These are phyloP conservation scores for Anableps anableps DNA, from an alignment of 2,797 vertebrate genomes.

Conservation along the genomic window DNA sequence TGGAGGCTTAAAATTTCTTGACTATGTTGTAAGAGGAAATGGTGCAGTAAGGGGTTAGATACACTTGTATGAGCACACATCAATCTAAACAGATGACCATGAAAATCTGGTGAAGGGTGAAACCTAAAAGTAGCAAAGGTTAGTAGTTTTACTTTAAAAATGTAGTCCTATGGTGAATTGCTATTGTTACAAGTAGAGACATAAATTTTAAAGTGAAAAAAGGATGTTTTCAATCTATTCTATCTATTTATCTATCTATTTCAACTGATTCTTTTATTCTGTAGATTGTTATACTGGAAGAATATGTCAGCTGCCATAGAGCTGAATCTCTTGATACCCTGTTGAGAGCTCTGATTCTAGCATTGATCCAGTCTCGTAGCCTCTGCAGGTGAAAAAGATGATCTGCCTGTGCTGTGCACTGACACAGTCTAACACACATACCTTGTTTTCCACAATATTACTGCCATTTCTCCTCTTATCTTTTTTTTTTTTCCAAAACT, in stretches of 20 bases:
- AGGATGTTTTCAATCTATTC: constrained; percentile 42
- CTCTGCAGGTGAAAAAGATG: constrained; percentile 59
- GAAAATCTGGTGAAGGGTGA: constrained; percentile 42
- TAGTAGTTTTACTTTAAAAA: constrained; percentile 53
- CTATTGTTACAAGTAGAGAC: neutral
- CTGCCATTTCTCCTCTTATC: constrained; percentile 41
- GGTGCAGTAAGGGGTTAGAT: constrained; percentile 45
- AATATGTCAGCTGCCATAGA: constrained; percentile 62
- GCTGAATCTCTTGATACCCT: constrained; percentile 55
- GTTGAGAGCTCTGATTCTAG: constrained; percentile 61
- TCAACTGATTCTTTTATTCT: constrained; percentile 56
- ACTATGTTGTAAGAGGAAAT: constrained; percentile 38
- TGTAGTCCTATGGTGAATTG: constrained; percentile 31
- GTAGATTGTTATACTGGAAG: constrained; percentile 58
- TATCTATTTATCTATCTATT: constrained; percentile 51
- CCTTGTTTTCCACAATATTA: constrained; percentile 73
- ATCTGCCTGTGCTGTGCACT: constrained; percentile 62
- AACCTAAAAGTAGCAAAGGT: constrained; percentile 60
- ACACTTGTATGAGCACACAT: constrained; percentile 57
- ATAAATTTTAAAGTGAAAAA: constrained; percentile 43
- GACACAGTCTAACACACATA: constrained; percentile 72
- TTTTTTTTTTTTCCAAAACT: constrained; percentile 67
- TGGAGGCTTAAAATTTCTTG: constrained; percentile 39
- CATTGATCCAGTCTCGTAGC: constrained; percentile 75
- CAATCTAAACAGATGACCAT: constrained; percentile 57